phyloP scores from a whole-genome alignment of 2,888 invertebrate genomes.

The Scaptomyza parva region DNA sequence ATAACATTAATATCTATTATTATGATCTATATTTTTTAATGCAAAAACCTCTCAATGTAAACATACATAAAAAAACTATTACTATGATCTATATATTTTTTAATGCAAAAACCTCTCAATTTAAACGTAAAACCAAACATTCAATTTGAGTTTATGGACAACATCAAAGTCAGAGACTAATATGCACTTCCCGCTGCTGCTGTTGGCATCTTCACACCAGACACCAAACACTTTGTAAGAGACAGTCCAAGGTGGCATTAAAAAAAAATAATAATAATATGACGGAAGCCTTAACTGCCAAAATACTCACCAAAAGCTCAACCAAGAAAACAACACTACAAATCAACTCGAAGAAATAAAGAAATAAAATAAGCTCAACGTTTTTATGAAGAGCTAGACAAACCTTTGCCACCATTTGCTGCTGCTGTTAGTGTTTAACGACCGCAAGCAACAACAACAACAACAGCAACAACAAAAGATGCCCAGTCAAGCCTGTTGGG shows the following conservation, averaged over 20 bases:
- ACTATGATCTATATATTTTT: neutral
- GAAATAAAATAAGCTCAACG: conserved; percentile 28
- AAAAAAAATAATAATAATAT: conserved; percentile 25
- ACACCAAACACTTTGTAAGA: conserved; percentile 22
- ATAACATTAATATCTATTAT: too few relatives aligned
- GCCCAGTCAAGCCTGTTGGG: conserved; percentile 75
- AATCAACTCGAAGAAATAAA: conserved; percentile 36
- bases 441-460: conserved; percentile 39
- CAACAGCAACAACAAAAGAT: conserved; percentile 30
- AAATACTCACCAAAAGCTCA: conserved; percentile 30
- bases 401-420: conserved; percentile 58
- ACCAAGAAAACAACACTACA: conserved; percentile 33
- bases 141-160: conserved; percentile 10
- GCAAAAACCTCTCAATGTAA: conserved; percentile 3
- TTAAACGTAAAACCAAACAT: neutral
- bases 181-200: conserved; percentile 32
- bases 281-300: conserved; percentile 50
- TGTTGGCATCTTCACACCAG: conserved; percentile 24
- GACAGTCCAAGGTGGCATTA: conserved; percentile 41
- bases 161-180: neutral
- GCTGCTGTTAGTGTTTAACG: conserved; percentile 57
- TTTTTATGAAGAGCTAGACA: conserved; percentile 64
- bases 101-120: conserved; percentile 3
- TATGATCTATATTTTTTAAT: neutral
- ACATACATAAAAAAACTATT: neutral